Evolutionary conservation across 2,888 invertebrate species (phyloP).

Genomic region (Lampropteryx suffumata): DNA sequence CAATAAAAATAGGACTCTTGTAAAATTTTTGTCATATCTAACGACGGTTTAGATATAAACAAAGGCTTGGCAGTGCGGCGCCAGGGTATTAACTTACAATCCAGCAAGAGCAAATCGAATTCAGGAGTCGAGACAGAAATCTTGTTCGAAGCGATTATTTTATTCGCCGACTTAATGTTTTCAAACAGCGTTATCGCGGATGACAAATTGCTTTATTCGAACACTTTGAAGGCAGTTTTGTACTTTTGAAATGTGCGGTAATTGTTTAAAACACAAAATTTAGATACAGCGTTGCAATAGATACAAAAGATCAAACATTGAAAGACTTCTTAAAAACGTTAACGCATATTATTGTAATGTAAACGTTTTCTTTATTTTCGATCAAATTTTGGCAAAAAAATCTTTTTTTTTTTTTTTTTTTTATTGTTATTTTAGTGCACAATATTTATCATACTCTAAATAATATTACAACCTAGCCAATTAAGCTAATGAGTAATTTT

Average conservation of each 20-base stretch:
- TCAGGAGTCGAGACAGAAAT: slow-evolving; percentile 47
- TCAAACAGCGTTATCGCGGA: slow-evolving; percentile 56
- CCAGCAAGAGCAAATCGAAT: slow-evolving; percentile 58
- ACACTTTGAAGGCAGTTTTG: slow-evolving; percentile 34
- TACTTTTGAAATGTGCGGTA: slow-evolving; percentile 1
- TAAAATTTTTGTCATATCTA: slow-evolving; percentile 63
- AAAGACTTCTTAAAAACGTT: too few relatives aligned
- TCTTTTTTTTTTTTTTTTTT: too few relatives aligned
- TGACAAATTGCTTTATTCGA: slow-evolving; percentile 59
- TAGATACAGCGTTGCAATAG: too few relatives aligned
- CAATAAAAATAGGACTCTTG: slow-evolving; percentile 35
- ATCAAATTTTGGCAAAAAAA: too few relatives aligned
- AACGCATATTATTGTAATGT: too few relatives aligned
- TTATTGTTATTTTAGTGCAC: too few relatives aligned
- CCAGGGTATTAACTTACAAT: slow-evolving; percentile 68
- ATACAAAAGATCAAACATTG: too few relatives aligned
- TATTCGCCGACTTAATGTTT: slow-evolving; percentile 61
- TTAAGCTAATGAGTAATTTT: too few relatives aligned
- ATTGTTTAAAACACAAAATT: not conserved
- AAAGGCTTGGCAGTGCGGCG: slow-evolving; percentile 57
- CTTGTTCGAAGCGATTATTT: slow-evolving; percentile 59
- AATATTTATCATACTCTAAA: too few relatives aligned
- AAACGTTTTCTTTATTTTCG: too few relatives aligned
- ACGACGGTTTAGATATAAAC: slow-evolving; percentile 61
- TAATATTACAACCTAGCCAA: too few relatives aligned